Evolutionary conservation across 2,113 vertebrate genomes (phyloP).

Genomic region (Lycaon pictus): DNA sequence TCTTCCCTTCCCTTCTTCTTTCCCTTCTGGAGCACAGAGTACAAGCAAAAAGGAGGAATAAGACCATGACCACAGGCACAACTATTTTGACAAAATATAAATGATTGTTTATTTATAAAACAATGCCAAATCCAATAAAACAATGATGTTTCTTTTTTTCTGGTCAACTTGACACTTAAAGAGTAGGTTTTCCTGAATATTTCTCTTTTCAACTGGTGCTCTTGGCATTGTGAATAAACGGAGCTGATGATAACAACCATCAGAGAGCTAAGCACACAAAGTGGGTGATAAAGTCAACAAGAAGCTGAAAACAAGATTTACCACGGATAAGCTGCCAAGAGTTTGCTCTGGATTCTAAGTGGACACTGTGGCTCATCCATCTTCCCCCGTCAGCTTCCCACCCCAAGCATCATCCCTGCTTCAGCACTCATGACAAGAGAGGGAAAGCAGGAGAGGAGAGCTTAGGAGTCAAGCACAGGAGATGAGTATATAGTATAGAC

Average conservation of each 20-base stretch:
- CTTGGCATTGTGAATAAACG: conserved; percentile 49
- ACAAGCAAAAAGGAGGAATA: conserved; percentile 12
- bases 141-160: neutral
- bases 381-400: neutral
- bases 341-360: conserved; percentile 26
- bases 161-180: conserved; percentile 1
- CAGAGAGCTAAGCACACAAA: conserved; percentile 51
- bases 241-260: conserved; percentile 54
- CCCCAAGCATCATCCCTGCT: neutral
- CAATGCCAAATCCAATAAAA: conserved; percentile 7
- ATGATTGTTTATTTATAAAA: conserved; percentile 49
- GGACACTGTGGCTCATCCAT: conserved; percentile 35
- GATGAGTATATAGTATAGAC: neutral
- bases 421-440: neutral
- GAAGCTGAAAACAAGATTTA: conserved; percentile 68
- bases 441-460: neutral
- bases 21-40: neutral
- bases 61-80: neutral
- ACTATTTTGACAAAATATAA: conserved; percentile 1
- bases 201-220: conserved; percentile 28
- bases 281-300: conserved; percentile 73
- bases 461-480: too few relatives aligned
- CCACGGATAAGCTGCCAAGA: conserved; percentile 36
- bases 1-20: neutral
- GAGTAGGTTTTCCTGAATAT: conserved; percentile 18